Percentiles rank a stretch among this genome's conserved stretches.
phyloP scores from a whole-genome alignment of 2,888 invertebrate species.

The Coelogynopora nodosa region DNA sequence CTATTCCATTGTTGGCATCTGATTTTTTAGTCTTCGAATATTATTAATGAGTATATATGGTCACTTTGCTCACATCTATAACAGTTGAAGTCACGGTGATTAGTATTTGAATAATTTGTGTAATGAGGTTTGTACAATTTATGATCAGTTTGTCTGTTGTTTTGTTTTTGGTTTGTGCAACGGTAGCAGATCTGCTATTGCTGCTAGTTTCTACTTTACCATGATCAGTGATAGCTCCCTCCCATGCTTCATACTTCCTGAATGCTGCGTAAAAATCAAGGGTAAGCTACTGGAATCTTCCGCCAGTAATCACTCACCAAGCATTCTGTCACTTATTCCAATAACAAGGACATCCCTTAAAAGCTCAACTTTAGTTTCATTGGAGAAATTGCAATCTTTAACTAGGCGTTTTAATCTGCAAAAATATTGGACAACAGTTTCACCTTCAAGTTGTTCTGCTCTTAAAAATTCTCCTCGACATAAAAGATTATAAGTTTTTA shows the following conservation, averaged over 20 bases:
- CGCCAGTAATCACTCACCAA: neutral
- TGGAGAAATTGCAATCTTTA: neutral
- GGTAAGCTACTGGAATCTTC: neutral
- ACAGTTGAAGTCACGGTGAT: neutral
- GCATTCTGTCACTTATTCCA: neutral
- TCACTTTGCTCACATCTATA: constrained; percentile 3
- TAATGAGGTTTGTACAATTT: neutral
- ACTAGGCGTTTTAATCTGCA: neutral
- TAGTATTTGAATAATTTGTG: neutral
- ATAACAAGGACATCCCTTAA: neutral
- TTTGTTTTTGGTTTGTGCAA: neutral
- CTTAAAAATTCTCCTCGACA: neutral
- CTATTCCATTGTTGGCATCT: neutral
- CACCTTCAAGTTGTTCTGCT: neutral
- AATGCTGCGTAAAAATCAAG: neutral
- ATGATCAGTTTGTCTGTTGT: neutral
- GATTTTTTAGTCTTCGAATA: neutral
- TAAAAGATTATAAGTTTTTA: neutral
- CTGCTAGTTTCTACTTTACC: constrained; percentile 1
- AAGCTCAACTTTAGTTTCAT: neutral
- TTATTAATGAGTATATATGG: neutral
- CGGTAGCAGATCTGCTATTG: neutral
- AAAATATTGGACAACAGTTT: neutral
- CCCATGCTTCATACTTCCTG: neutral
- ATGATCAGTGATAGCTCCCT: constrained; percentile 7